These are phyloP conservation scores for Drosophila rubida DNA, from an alignment of 2,888 invertebrate genomes.

Conservation along the genomic window DNA sequence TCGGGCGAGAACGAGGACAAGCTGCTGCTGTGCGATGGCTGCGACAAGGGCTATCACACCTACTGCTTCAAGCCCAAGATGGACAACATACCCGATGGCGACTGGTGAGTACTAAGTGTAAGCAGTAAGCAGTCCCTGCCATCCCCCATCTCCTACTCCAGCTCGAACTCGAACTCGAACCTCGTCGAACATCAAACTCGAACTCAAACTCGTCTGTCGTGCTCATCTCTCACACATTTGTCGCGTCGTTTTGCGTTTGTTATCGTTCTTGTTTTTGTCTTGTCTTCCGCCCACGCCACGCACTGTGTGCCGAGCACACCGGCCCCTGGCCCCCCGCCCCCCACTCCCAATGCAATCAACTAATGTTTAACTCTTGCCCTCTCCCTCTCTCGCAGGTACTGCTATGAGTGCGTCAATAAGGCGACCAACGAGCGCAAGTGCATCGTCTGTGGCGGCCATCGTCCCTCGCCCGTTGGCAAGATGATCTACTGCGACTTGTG, in stretches of 20 bases:
- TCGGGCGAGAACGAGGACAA: constrained; percentile 98
- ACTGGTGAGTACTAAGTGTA: constrained; percentile 89
- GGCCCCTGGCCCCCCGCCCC: background rate
- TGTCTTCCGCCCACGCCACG: constrained; percentile 15
- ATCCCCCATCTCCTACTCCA: background rate
- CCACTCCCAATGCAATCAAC: background rate
- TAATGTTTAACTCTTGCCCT: background rate
- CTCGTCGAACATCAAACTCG: too few relatives aligned
- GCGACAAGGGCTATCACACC: constrained; percentile 99
- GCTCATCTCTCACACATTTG: constrained; percentile 18
- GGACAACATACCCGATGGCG: constrained; percentile 98
- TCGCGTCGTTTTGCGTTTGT: constrained; percentile 54
- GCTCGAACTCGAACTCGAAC: background rate
- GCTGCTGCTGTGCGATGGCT: constrained; percentile 97
- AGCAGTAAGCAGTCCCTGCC: background rate
- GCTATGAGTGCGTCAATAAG: constrained; percentile 97
- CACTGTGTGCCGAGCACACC: constrained; percentile 23
- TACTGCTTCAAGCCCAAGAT: constrained; percentile 99
- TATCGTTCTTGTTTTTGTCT: constrained; percentile 31
- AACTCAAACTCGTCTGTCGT: constrained; percentile 1
- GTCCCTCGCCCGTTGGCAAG: constrained; percentile 86
- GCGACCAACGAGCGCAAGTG: constrained; percentile 96
- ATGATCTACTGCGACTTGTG: constrained; percentile 96
- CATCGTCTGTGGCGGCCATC: constrained; percentile 94
- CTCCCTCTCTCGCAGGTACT: constrained; percentile 90